Percentiles rank a stretch among this genome's conserved stretches.
Evolutionary conservation across 2,888 invertebrate genomes (phyloP).

Genomic region (Hirudinaria manillensis): DNA sequence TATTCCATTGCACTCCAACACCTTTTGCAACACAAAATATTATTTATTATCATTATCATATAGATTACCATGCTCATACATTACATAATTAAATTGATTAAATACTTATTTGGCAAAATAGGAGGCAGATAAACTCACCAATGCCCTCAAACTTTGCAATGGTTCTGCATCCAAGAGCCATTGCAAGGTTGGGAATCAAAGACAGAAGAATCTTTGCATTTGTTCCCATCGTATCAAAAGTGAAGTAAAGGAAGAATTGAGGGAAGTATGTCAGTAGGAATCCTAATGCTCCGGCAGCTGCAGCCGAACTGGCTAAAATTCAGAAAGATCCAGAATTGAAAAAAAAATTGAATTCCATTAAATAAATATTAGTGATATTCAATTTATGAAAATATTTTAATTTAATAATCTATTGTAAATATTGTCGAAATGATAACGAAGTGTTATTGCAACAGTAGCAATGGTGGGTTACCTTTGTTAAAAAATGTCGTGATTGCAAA

Average conservation of each 20-base stretch:
- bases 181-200: constrained; percentile 68
- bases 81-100: no score
- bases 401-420: no score
- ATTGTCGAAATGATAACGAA: no score
- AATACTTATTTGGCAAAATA: not conserved
- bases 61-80: not conserved
- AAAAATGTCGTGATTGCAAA: constrained; percentile 74
- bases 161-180: constrained; percentile 72
- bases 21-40: constrained; percentile 28
- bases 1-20: constrained; percentile 38
- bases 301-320: constrained; percentile 67
- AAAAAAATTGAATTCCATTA: not conserved
- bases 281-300: constrained; percentile 67
- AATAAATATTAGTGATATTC: not conserved
- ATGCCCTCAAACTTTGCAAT: constrained; percentile 65
- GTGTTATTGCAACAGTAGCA: no score
- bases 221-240: constrained; percentile 61
- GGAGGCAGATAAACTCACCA: not conserved
- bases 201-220: constrained; percentile 61
- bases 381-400: not conserved
- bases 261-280: constrained; percentile 71
- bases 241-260: constrained; percentile 62
- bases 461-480: constrained; percentile 65
- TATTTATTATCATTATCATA: not conserved
- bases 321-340: constrained; percentile 22